phyloP scores from a whole-genome alignment of 2,888 invertebrate species.

The Drosophila flavopinicola region DNA sequence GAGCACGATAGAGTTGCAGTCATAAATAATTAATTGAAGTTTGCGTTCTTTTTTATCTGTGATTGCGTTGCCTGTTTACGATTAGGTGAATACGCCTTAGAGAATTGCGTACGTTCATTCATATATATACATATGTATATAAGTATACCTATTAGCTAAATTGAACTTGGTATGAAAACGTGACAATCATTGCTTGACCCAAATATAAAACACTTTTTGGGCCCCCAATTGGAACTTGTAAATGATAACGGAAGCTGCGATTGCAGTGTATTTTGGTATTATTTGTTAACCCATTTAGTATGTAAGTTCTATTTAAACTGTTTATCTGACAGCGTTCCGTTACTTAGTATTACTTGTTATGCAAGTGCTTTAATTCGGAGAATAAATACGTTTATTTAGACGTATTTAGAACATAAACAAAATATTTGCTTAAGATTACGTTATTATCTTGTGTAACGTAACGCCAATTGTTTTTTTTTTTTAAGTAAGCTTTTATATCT shows the following conservation, averaged over 20 bases:
- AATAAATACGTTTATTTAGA: conserved; percentile 4
- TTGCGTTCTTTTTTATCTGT: conserved; percentile 36
- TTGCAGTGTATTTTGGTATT: conserved; percentile 10
- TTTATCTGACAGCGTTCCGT: conserved; percentile 21
- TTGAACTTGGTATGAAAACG: conserved; percentile 25
- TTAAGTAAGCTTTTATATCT: too few species aligned
- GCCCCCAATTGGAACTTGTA: conserved; percentile 23
- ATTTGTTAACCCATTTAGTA: conserved; percentile 24
- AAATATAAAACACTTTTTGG: conserved; percentile 24
- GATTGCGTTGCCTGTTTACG: conserved; percentile 41
- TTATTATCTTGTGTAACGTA: not conserved
- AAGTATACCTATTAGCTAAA: conserved; percentile 4
- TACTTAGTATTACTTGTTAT: not conserved
- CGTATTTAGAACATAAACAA: not conserved
- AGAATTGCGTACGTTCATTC: conserved; percentile 10
- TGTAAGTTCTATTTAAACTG: conserved; percentile 16
- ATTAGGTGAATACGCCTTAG: conserved; percentile 38
- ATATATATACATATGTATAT: not conserved
- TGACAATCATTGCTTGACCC: conserved; percentile 37
- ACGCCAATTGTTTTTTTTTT: too few species aligned
- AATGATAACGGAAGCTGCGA: conserved; percentile 7
- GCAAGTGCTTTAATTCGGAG: conserved; percentile 3
- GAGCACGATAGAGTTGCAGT: not conserved
- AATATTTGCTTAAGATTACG: too few species aligned
- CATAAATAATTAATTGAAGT: conserved; percentile 55